These are phyloP conservation scores for Megathymus violae DNA, from an alignment of 1,140 invertebrate species.

Conservation along the genomic window DNA sequence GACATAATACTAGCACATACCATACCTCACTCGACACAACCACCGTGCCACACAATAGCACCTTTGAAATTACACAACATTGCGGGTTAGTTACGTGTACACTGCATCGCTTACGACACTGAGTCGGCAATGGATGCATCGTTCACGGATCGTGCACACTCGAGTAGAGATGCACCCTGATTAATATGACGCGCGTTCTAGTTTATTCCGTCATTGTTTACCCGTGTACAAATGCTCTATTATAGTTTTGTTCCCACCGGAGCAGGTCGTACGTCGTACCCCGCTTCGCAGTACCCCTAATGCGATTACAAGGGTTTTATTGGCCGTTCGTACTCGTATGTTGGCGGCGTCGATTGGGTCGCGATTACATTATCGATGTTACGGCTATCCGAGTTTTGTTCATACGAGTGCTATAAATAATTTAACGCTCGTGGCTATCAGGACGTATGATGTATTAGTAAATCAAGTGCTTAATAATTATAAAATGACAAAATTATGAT, in stretches of 20 bases:
- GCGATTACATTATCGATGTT: not conserved
- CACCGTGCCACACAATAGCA: conserved; percentile 1
- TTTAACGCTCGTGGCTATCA: not conserved
- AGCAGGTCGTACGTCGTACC: not conserved
- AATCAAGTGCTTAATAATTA: not conserved
- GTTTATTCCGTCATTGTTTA: conserved; percentile 5
- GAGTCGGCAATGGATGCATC: not conserved
- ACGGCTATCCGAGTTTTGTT: not conserved
- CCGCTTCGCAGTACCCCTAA: not conserved
- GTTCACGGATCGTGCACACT: not conserved
- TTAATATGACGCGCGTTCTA: conserved; percentile 2
- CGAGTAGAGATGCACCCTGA: not conserved
- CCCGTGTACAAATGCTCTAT: not conserved
- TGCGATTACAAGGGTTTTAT: conserved; percentile 23
- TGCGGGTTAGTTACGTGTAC: not conserved
- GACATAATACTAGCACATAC: not conserved
- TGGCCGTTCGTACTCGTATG: conserved; percentile 3
- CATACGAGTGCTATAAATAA: not conserved
- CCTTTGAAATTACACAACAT: not conserved
- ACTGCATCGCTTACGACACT: not conserved
- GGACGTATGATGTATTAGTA: not conserved
- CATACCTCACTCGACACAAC: conserved; percentile 2
- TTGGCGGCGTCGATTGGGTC: conserved; percentile 11
- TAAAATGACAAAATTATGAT: not conserved
- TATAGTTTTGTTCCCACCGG: conserved; percentile 1